Evolutionary conservation across 1,140 invertebrate species (phyloP), one percentile per base, ranked within the genome.

Genomic region (Zophobas atratus): DNA sequence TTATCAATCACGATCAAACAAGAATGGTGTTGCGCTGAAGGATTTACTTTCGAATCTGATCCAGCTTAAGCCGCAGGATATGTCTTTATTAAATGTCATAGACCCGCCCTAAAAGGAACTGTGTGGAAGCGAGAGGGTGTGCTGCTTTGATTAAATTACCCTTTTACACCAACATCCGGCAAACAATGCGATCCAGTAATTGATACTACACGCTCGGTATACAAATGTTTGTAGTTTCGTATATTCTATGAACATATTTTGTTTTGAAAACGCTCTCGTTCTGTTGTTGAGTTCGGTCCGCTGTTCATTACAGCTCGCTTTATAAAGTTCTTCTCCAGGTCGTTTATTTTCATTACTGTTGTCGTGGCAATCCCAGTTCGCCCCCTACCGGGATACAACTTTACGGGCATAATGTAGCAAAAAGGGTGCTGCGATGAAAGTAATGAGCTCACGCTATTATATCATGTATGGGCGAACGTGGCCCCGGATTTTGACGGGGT

Each of bases 331-430:
- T 77, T 39, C 56, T 56, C 4, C 46, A 70, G 75, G 63, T 77
- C 75, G 75, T 77, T 77, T 77, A 77, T 77, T 77, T 77, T 77
- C 75, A 77, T 77, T 77, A 77, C 36, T 39, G 67, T 77, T 77
- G 75, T 77, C 75, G 60, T 56, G 51, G 60, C 48, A 56, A 77
- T 35, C 70, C 70, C 46, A 43, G 46, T 6, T 77, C 75, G 32
- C 56, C 75, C 75, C 75, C 67, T 55, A 41, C 20, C 49, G 8
- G 60, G 60, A 20, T 67, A 43, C 6, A 43, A 67, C 60, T 67
- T 41, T 67, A 67, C 60, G 39, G 57, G 35, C 57, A 63, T 63
- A 38, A 63, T 67, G 39, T 43, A 67, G 49, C 63, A 76, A 53
- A 55, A 77, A 70, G 55, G 63, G 56, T 76, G 63, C 43, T 76